These are phyloP conservation scores for Brachionus paranguensis DNA, from an alignment of 1,140 invertebrate genomes.

Conservation along the genomic window DNA sequence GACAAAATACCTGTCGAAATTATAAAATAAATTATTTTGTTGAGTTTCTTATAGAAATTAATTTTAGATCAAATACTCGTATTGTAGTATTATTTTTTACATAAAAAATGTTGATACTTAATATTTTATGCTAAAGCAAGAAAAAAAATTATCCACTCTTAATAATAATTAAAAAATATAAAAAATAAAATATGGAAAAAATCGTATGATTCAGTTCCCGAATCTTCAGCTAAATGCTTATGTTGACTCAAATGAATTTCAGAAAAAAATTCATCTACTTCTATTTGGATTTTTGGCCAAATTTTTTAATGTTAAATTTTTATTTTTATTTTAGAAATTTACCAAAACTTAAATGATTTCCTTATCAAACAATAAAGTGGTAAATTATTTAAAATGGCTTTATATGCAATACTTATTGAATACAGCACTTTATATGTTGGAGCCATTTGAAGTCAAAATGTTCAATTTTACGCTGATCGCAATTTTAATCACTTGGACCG, in stretches of 20 bases:
- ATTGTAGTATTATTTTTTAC: not conserved
- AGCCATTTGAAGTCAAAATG: conserved; percentile 22
- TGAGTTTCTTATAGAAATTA: not conserved
- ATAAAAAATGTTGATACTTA: not conserved
- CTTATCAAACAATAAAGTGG: conserved; percentile 27
- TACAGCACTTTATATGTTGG: conserved; percentile 38
- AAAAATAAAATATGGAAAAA: not conserved
- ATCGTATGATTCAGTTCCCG: not conserved
- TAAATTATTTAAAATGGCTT: conserved; percentile 35
- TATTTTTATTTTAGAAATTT: not conserved
- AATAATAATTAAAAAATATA: not conserved
- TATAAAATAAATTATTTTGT: not conserved
- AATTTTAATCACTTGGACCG: not conserved
- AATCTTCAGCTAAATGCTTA: not conserved
- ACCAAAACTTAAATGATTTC: not conserved
- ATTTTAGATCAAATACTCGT: not conserved
- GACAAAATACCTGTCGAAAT: not conserved
- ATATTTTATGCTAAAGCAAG: not conserved
- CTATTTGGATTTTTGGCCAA: not conserved
- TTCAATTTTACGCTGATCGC: not conserved
- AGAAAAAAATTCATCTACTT: not conserved
- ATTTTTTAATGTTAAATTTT: not conserved
- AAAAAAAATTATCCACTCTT: not conserved
- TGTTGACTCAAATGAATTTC: not conserved
- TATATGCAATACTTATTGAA: conserved; percentile 39